These are phyloP conservation scores for Oscheius sp. DNA, from an alignment of 2,888 invertebrate genomes.

Conservation along the genomic window DNA sequence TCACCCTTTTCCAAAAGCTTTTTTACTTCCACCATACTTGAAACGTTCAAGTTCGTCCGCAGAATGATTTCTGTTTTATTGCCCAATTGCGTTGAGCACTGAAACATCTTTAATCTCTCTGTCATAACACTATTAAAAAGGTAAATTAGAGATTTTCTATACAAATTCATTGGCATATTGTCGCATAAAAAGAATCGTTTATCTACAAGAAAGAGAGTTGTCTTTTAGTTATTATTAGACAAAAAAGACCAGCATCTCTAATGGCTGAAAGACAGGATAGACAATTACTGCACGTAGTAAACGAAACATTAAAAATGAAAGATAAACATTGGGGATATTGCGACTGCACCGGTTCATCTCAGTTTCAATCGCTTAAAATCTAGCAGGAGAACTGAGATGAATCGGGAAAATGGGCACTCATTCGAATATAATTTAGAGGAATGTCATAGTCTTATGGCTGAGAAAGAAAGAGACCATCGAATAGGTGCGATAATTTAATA, in stretches of 20 bases:
- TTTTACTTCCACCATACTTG: too few relatives aligned
- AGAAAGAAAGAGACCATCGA: not conserved
- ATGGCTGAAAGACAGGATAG: slow-evolving; percentile 19
- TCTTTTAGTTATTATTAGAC: too few relatives aligned
- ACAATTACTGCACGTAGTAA: slow-evolving; percentile 15
- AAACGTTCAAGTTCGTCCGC: too few relatives aligned
- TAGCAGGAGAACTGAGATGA: slow-evolving; percentile 15
- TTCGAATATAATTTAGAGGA: slow-evolving; percentile 1
- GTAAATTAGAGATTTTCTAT: too few relatives aligned
- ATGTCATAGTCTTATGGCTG: slow-evolving; percentile 15
- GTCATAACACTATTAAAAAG: too few relatives aligned
- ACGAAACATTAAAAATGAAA: slow-evolving; percentile 21
- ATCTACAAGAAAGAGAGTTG: slow-evolving; percentile 14
- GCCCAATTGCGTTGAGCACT: too few relatives aligned
- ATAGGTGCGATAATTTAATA: slow-evolving; percentile 40
- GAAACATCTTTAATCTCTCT: too few relatives aligned
- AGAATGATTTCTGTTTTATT: too few relatives aligned
- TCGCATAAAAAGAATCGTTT: slow-evolving; percentile 3
- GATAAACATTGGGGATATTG: slow-evolving; percentile 17
- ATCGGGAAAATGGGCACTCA: slow-evolving; percentile 15
- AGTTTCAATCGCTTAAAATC: slow-evolving; percentile 14
- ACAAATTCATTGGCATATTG: too few relatives aligned
- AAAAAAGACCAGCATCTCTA: slow-evolving; percentile 1
- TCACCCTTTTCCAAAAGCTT: too few relatives aligned
- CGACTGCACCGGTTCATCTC: slow-evolving; percentile 25